phyloP scores from a whole-genome alignment of 2,797 vertebrate genomes.

The Falco cherrug region DNA sequence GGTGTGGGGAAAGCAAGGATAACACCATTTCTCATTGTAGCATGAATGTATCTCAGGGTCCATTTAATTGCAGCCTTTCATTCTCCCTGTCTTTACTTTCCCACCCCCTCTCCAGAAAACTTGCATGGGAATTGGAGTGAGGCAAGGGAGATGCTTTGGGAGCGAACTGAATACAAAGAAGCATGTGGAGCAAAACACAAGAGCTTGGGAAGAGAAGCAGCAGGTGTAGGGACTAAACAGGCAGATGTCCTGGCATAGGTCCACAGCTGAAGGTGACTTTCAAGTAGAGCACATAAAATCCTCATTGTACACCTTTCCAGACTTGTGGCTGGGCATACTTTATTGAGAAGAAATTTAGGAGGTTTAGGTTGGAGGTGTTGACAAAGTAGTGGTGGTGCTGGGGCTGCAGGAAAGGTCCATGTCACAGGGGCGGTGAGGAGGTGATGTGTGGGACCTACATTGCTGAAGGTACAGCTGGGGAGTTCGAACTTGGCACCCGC shows the following conservation, averaged over 20 bases:
- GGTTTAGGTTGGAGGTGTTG: neutral
- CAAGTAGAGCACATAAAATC: neutral
- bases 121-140: neutral
- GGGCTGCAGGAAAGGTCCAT: neutral
- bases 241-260: neutral
- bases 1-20: neutral
- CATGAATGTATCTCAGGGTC: neutral
- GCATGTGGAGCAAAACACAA: neutral
- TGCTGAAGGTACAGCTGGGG: neutral
- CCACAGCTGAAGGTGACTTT: neutral
- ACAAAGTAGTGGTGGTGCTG: neutral
- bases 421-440: neutral
- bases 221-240: neutral
- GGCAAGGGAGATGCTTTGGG: neutral
- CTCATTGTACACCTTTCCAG: neutral
- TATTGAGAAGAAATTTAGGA: neutral
- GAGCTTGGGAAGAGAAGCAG: neutral
- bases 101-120: neutral
- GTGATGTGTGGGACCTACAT: rapidly evolving
- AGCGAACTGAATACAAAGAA: neutral
- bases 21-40: neutral
- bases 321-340: neutral
- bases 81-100: neutral
- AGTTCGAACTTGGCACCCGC: rapidly evolving
- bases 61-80: neutral